Evolutionary conservation across 2,113 vertebrate species (phyloP), one percentile per base, ranked within the genome.

Genomic region (Perca schrenkii): DNA sequence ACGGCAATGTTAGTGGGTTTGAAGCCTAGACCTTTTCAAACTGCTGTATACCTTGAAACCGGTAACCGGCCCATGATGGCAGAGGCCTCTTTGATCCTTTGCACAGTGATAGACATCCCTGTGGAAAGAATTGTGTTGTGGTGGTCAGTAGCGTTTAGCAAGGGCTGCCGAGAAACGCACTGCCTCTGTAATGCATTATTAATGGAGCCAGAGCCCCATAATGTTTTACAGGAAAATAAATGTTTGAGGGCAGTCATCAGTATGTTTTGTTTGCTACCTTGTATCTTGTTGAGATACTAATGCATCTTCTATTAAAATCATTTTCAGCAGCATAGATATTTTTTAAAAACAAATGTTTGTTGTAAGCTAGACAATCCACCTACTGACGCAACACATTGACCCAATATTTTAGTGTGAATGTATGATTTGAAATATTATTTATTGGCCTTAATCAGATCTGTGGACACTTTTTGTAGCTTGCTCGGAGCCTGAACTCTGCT

Each of bases 151-250:
- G 67, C 11, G 10, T 69, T 84, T 25, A 74, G 25, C 21, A 40
- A 31, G 5, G 40, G 52, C 63, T 82, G 53, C 80, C 25, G 25
- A 70, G 57, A 77, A 70, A 77, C 77, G 50, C 72, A 4, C 46
- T 62, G n/a, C n/a, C 19, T 83, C 79, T 84, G 43, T 62, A 34
- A 58, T 85, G 80, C 63, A 79, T 91, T 83, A 84, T 89, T 89
- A 79, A 88, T 71, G 21, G 34, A 79, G 14, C 40, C 50, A 75
- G 19, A 57, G 19, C 21, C 50, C 8, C 16, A 12, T 76, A 63
- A 54, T 77, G 57, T 73, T 83, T 21, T 22, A 34, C 80, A 61
- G 77, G 60, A 77, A 74, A 68, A 66, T 80, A 10, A n/a, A 34
- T n/a, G 10, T 74, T 53, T n/a, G 3, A 65, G 63, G 19, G 46